Evolutionary conservation across 1,140 invertebrate genomes (phyloP), one percentile per base, ranked within the genome.

Genomic region (Euura saliciscinereae): DNA sequence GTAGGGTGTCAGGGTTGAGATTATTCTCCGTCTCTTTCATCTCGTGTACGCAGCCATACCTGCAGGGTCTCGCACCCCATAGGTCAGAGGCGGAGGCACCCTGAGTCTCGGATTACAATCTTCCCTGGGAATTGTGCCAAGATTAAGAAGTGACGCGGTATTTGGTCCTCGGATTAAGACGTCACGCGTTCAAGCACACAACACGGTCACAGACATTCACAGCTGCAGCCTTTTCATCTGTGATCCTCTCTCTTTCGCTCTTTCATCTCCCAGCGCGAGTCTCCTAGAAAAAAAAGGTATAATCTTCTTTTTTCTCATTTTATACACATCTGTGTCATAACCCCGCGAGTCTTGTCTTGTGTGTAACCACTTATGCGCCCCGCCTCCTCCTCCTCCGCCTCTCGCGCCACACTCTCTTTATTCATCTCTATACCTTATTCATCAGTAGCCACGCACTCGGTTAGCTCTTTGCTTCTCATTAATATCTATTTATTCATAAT

Each of bases 31-130:
- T n/a, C 3, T n/a, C 51, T 11, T 3, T 28, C 28, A 28, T 28
- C 28, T 28, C 28, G 28, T 28, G 28, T 28, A 28, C 28, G 28
- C 28, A 28, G 28, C 28, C 28, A 28, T 28, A 28, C 28, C 28
- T 28, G 28, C n/a, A n/a, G n/a, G 13, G 13, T 11, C 51, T 59
- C 51, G 3, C 2, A n/a, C 51, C n/a, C 51, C 8, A 11, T 8
- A 11, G 51, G 8, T 4, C 51, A 59, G 51, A 3, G 51, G 51
- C 10, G 51, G 51, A n/a, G 8, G 13, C 51, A 8, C 51, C n/a
- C 75, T 77, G 78, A 80, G 79, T 83, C 81, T 82, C 78, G 80
- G 80, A 83, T 83, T 83, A 83, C 80, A 75, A 83, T 82, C 80
- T 82, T 68, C 69, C 70, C 68, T 43, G 76, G 78, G 77, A 76